These are phyloP conservation scores for Prunella himalayana DNA, from an alignment of 2,113 vertebrate genomes.

Conservation along the genomic window DNA sequence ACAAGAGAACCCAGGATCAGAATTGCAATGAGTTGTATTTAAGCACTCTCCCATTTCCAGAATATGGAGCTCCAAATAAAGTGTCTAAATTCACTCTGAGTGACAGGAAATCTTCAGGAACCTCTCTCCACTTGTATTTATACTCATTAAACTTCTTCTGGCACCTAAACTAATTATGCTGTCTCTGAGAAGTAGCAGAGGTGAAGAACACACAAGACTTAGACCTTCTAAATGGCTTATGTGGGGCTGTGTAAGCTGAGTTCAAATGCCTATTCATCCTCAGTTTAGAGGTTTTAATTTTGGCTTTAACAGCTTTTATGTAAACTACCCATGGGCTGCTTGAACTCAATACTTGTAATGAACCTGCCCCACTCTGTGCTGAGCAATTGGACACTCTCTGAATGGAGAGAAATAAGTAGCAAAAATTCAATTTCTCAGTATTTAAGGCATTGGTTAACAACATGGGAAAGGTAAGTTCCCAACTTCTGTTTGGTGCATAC, in stretches of 20 bases:
- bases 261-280: neutral
- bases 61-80: neutral
- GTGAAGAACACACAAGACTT: neutral
- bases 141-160: conserved; percentile 1
- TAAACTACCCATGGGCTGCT: neutral
- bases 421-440: neutral
- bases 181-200: neutral
- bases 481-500: neutral
- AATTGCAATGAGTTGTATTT: neutral
- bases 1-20: neutral
- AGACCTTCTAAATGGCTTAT: neutral
- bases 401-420: neutral
- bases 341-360: neutral
- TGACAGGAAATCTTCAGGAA: neutral
- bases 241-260: neutral
- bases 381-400: neutral
- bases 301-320: neutral
- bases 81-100: neutral
- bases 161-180: neutral
- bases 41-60: neutral
- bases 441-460: neutral
- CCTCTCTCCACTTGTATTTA: neutral
- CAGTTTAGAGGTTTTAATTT: neutral
- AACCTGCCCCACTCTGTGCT: neutral
- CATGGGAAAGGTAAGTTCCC: neutral